Percentiles rank a stretch among this genome's conserved stretches.
phyloP scores from a whole-genome alignment of 2,113 vertebrate genomes.

The Dicaeum eximium region DNA sequence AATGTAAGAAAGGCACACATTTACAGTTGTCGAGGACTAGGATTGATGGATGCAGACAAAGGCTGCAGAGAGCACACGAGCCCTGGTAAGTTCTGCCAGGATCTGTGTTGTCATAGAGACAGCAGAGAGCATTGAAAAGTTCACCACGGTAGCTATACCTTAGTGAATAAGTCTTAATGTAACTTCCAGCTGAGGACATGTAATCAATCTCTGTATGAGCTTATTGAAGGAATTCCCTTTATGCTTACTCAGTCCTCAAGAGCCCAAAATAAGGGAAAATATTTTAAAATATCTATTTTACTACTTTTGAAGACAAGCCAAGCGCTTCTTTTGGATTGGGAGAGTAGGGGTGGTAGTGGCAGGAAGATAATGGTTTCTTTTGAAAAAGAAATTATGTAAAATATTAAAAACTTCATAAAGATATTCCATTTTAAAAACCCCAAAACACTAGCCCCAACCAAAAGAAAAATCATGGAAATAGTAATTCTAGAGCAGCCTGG shows the following conservation, averaged over 20 bases:
- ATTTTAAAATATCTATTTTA: not conserved
- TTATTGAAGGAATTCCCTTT: slow-evolving; percentile 62
- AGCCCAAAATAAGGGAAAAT: not conserved
- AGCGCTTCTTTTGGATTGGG: not conserved
- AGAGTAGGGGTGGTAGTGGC: not conserved
- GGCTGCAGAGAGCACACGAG: not conserved
- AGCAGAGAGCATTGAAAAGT: slow-evolving; percentile 30
- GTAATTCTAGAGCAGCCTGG: not conserved
- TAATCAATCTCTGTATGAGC: slow-evolving; percentile 56
- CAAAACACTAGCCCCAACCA: not conserved
- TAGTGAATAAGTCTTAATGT: slow-evolving; percentile 53
- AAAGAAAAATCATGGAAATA: not conserved
- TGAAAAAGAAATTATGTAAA: not conserved
- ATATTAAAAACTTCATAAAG: not conserved
- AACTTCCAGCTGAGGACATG: slow-evolving; percentile 63
- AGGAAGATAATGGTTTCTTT: not conserved
- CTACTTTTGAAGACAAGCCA: not conserved
- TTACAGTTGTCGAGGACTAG: not conserved
- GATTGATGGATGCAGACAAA: slow-evolving; percentile 10
- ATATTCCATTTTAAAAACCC: not conserved
- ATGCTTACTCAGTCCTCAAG: slow-evolving; percentile 35
- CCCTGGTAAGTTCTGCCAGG: slow-evolving; percentile 20
- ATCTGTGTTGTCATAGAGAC: slow-evolving; percentile 48
- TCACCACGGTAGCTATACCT: slow-evolving; percentile 51
- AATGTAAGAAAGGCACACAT: not conserved